Percentiles rank a stretch among this genome's conserved stretches.
Conservation (phyloP, 2,797 vertebrate species). For the Platyrinchus mystaceus region DNA sequence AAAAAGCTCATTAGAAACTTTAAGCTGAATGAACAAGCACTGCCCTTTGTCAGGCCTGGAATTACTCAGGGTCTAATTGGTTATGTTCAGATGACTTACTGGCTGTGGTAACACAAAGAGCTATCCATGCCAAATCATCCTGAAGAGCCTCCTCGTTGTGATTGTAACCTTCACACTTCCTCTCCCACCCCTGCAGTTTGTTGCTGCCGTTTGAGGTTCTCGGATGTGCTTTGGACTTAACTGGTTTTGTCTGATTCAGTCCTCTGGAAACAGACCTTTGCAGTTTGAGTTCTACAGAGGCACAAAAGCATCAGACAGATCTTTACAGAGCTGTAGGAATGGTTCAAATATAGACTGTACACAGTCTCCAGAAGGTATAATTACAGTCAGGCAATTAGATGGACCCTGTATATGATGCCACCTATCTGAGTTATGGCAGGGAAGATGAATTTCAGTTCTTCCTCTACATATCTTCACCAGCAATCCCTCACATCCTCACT, state of each 20-base stretch:
- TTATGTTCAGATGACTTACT: not conserved
- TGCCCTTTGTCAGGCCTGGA: slow-evolving; percentile 13
- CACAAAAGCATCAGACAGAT: not conserved
- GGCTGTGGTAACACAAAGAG: not conserved
- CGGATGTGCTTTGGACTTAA: not conserved
- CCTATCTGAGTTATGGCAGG: not conserved
- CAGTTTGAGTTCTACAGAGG: not conserved
- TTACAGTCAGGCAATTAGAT: not conserved
- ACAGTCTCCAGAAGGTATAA: not conserved
- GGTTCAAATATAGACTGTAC: not conserved
- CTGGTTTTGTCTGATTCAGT: not conserved
- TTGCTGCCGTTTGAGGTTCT: not conserved
- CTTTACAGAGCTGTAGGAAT: not conserved
- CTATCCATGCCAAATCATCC: not conserved
- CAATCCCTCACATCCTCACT: not conserved
- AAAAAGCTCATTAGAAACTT: slow-evolving; percentile 41
- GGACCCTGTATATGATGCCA: not conserved
- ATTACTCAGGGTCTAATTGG: slow-evolving; percentile 13
- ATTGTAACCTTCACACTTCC: not conserved
- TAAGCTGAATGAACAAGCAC: not conserved
- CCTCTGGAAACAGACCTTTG: not conserved
- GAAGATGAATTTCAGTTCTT: not conserved
- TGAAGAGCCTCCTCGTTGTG: not conserved
- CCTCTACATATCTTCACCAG: not conserved
- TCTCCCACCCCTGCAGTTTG: not conserved